Base-by-base conservation (phyloP, 1,140 invertebrate species). In the Myzus persicae region DNA sequence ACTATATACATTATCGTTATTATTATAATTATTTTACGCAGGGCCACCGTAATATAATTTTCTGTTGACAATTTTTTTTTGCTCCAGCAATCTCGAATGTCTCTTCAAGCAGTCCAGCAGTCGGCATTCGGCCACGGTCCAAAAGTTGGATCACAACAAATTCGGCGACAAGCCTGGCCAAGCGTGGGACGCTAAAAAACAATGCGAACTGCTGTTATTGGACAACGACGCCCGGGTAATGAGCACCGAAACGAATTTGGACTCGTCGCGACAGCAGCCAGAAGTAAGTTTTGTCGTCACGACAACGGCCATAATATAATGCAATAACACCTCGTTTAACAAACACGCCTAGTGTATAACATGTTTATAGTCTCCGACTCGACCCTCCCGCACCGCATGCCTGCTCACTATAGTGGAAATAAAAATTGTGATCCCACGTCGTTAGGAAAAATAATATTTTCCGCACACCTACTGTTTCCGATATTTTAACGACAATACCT, bases 181-280 rank as follows among this genome's bases (percentile, higher is more conserved):
- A 94, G 94, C 95, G 6, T 97, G 97, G 96, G 96, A 96, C 44
- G 96, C 97, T 0, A 97, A 97, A 94, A 96, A 95, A 84, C 97
- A 97, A 94, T 97, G 97, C 94, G 97, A 97, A 95, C 94, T 96
- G 8, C 95, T 96, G 20, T 94, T 96, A 22, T 96, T 97, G 67
- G 97, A 98, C 44, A 96, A 96, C 81, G 97, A 97, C 82, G 94
- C 94, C 31, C 42, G 44, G 40, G 93, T 92, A 46, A 93, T 90
- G 93, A 91, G 38, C 51, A 22, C 84, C 14, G 93, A 93, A 85
- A 93, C 76, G 6, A 92, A 81, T 48, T 91, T 40, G n/a, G 76
- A 38, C 36, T 40, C 90, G 46, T 54, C 76, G 9, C 42, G 38
- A 42, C 42, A 48, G 38, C 81, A 84, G 24, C 24, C 46, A 51